A percentile compares a stretch with the other conserved stretches of the same genome.
phyloP scores from a whole-genome alignment of 1,140 invertebrate species.

The Drosophila willistoni region DNA sequence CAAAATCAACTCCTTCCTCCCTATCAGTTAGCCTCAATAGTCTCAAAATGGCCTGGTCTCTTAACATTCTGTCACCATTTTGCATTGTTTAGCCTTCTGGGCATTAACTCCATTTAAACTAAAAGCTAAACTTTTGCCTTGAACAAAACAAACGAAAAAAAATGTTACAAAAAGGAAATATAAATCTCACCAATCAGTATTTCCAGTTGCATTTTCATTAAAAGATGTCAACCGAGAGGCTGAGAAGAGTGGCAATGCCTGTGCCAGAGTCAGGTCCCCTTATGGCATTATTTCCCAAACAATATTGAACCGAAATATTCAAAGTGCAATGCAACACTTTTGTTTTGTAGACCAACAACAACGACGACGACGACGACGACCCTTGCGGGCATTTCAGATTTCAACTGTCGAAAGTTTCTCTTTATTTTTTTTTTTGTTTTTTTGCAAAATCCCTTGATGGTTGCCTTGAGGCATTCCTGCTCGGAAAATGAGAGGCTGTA shows the following conservation, averaged over 20 bases:
- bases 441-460: slow-evolving; percentile 39
- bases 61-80: slow-evolving; percentile 54
- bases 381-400: slow-evolving; percentile 40
- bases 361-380: not conserved
- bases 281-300: slow-evolving; percentile 45
- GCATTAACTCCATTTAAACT: slow-evolving; percentile 58
- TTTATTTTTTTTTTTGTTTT: slow-evolving; percentile 1
- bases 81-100: slow-evolving; percentile 51
- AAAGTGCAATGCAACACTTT: slow-evolving; percentile 34
- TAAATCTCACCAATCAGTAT: slow-evolving; percentile 50
- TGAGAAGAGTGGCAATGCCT: slow-evolving; percentile 15
- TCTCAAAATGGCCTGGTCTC: slow-evolving; percentile 18
- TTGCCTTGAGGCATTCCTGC: slow-evolving; percentile 47
- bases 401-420: slow-evolving; percentile 54
- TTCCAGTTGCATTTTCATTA: slow-evolving; percentile 53
- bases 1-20: not conserved
- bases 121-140: slow-evolving; percentile 45
- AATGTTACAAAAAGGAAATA: not conserved
- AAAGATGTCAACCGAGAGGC: slow-evolving; percentile 30
- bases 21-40: not conserved
- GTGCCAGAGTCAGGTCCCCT: slow-evolving; percentile 23
- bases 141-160: slow-evolving; percentile 11
- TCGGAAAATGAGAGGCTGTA: slow-evolving; percentile 9
- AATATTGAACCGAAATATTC: slow-evolving; percentile 13
- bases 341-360: not conserved